Evolutionary conservation across 2,797 vertebrate species (phyloP), one percentile per base, ranked within the genome.

Genomic region (Oreochromis mossambicus): DNA sequence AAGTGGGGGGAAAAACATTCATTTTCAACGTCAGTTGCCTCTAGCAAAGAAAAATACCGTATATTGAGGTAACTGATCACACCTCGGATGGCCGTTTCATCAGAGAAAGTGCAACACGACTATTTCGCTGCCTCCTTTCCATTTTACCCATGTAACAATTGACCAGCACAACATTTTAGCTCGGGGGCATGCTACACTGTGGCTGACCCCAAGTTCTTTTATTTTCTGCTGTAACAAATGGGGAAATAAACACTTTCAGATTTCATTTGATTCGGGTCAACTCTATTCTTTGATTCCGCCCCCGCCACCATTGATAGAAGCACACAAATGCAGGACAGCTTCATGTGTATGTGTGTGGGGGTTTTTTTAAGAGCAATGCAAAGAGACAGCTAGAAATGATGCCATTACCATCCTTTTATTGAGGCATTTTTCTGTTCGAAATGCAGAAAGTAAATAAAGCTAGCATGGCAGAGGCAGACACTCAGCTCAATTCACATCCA

Each of bases 31-130:
- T 75, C 54, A 38, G 83, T 84, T 46, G 90, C 94, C 91, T 78
- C 46, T 14, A 89, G 91, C 84, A 82, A 89, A 93, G 79, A 82
- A 87, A 90, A 91, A 86, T 79, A 89, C 73, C 12, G 80, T 80
- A 86, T 82, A 89, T 79, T 83, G 83, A 88, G 68, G 86, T 90
- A 91, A 92, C 82, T 93, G 93, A 95, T 95, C 91, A 90, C 56
- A 78, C 63, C 86, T 92, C 55, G 46, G 84, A 92, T 85, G 86
- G 86, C 77, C 41, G 52, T 94, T 94, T 93, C 87, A 94, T 92
- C 89, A 83, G 68, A 80, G 26, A 79, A 82, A 88, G 87, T 87
- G 83, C 78, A 81, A 89, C 81, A 81, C 10, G 41, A 88, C 85
- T 79, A 77, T 91, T 94, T 92, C 88, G 87, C 87, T 24, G 32